A percentile compares a stretch with the other conserved stretches of the same genome.
These are phyloP conservation scores for Nomada ruficornis DNA, from an alignment of 2,888 invertebrate genomes.

Conservation along the genomic window DNA sequence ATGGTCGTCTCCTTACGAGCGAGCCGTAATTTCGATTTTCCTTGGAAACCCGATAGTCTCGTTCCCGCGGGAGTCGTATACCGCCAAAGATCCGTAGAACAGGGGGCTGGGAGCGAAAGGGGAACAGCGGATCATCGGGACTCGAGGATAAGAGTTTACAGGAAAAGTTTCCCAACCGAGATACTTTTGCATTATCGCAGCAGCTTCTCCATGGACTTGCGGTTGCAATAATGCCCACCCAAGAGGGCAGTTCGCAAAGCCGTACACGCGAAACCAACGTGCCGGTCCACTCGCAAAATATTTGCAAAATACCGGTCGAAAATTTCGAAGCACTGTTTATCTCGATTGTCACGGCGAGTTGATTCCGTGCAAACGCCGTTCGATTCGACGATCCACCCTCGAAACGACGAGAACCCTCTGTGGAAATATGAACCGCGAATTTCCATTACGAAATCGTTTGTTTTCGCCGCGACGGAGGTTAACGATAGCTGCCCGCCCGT, in stretches of 20 bases:
- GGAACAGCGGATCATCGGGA: slow-evolving; percentile 34
- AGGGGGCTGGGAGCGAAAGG: background rate
- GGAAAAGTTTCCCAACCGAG: slow-evolving; percentile 44
- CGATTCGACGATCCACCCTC: slow-evolving; percentile 2
- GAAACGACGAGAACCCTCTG: slow-evolving; percentile 10
- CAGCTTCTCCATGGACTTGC: background rate
- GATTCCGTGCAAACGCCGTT: background rate
- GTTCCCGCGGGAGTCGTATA: slow-evolving; percentile 11
- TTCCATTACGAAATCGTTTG: slow-evolving; percentile 72
- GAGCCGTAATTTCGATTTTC: slow-evolving; percentile 61
- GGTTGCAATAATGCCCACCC: background rate
- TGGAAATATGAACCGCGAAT: slow-evolving; percentile 66
- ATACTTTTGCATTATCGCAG: slow-evolving; percentile 46
- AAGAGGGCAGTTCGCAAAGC: slow-evolving; percentile 19
- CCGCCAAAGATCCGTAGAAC: slow-evolving; percentile 1
- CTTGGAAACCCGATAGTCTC: slow-evolving; percentile 49
- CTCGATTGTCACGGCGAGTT: background rate
- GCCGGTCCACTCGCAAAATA: slow-evolving; percentile 11
- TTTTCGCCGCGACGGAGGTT: slow-evolving; percentile 55
- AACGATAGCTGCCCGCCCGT: slow-evolving; percentile 55
- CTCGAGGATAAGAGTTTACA: slow-evolving; percentile 47
- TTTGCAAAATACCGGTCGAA: slow-evolving; percentile 12
- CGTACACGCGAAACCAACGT: slow-evolving; percentile 1
- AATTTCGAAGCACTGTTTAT: slow-evolving; percentile 16
- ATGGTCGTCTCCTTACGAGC: slow-evolving; percentile 39